Percentiles rank a stretch among this genome's conserved stretches.
Evolutionary conservation across 2,113 vertebrate genomes (phyloP).

Genomic region (Tragelaphus imberbis): DNA sequence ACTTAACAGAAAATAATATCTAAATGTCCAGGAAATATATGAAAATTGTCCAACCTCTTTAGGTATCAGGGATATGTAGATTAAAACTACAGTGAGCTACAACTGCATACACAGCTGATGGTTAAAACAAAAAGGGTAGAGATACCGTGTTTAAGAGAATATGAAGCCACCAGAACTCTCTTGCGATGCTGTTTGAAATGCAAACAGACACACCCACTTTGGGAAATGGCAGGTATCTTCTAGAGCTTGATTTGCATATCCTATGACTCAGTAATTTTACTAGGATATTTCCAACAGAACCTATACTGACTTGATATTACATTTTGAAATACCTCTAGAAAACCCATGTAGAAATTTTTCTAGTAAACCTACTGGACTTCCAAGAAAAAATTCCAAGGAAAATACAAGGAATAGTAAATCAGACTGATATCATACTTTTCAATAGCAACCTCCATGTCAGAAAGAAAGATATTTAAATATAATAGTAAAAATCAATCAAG

Average conservation of each 20-base stretch:
- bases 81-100: neutral
- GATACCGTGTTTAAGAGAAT: neutral
- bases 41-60: neutral
- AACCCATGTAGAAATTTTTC: neutral
- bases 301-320: neutral
- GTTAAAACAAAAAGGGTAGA: neutral
- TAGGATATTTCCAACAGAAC: neutral
- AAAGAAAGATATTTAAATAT: neutral
- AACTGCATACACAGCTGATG: no score
- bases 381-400: neutral
- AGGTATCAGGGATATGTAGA: neutral
- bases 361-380: neutral
- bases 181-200: neutral
- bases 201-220: neutral
- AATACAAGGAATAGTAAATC: neutral
- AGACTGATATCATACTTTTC: neutral
- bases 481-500: neutral
- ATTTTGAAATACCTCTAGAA: neutral
- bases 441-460: neutral
- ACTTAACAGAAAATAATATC: neutral
- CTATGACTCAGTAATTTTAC: neutral
- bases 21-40: neutral
- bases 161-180: neutral
- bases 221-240: neutral
- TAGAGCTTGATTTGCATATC: neutral